phyloP scores from a whole-genome alignment of 2,888 invertebrate species.

The Papilio gigon region DNA sequence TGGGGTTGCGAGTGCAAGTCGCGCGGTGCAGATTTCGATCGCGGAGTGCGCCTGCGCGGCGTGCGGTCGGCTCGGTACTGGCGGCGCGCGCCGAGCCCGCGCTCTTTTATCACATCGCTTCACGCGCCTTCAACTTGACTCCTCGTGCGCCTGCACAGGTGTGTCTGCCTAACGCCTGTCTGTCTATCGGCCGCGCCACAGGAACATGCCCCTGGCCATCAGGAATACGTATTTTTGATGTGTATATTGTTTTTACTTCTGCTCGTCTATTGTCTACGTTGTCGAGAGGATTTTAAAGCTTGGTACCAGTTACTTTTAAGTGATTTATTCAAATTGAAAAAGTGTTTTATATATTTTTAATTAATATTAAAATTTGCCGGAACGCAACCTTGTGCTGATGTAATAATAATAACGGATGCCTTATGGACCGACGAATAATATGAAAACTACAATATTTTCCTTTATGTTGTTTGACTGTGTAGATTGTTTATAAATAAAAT shows the following conservation, averaged over 20 bases:
- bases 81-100: constrained; percentile 68
- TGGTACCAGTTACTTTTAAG: background rate
- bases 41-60: constrained; percentile 64
- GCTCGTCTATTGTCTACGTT: background rate
- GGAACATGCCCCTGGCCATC: constrained; percentile 24
- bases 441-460: too few species aligned
- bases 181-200: background rate
- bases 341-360: too few species aligned
- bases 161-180: background rate
- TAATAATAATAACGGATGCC: too few species aligned
- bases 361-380: too few species aligned
- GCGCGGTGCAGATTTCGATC: constrained; percentile 48
- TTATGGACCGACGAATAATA: too few species aligned
- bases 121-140: constrained; percentile 78
- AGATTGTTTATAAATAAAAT: too few species aligned
- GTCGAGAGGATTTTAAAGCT: background rate
- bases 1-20: constrained; percentile 54
- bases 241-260: background rate
- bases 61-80: constrained; percentile 72
- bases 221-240: background rate
- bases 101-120: constrained; percentile 78
- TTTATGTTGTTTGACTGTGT: too few species aligned
- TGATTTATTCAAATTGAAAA: too few species aligned
- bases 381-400: too few species aligned
- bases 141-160: constrained; percentile 46